phyloP scores from a whole-genome alignment of 1,140 invertebrate species.

The Papilio helenus region DNA sequence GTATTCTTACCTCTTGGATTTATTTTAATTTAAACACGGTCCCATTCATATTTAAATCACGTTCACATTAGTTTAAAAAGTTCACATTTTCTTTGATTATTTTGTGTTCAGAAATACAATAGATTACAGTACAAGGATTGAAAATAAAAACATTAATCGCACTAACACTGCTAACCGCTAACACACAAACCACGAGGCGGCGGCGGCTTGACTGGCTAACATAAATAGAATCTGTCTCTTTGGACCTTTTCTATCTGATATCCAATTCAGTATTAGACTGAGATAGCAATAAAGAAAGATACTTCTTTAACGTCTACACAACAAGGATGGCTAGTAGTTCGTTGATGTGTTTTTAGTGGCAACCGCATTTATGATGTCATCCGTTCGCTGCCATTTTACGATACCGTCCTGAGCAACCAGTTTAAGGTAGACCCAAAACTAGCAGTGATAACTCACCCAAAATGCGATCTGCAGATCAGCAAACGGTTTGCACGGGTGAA shows the following conservation, averaged over 20 bases:
- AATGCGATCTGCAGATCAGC: too few relatives aligned
- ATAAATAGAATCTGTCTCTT: slow-evolving; percentile 45
- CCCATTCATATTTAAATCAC: background rate
- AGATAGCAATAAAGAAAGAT: slow-evolving; percentile 3
- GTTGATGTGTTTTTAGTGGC: background rate
- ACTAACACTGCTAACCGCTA: background rate
- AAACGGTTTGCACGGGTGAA: too few relatives aligned
- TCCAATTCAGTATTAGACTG: slow-evolving; percentile 5
- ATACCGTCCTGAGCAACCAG: background rate
- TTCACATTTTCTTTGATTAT: slow-evolving; percentile 62
- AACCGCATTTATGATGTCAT: slow-evolving; percentile 14
- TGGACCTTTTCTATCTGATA: slow-evolving; percentile 41
- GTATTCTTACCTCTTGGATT: slow-evolving; percentile 33
- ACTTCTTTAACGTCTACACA: background rate
- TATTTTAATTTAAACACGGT: background rate
- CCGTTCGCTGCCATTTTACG: slow-evolving; percentile 12
- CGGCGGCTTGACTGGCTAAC: slow-evolving; percentile 44
- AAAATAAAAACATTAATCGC: background rate
- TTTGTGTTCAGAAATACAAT: slow-evolving; percentile 37
- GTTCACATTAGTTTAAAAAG: background rate
- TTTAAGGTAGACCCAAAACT: slow-evolving; percentile 11
- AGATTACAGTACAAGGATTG: slow-evolving; percentile 5
- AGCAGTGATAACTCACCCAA: too few relatives aligned
- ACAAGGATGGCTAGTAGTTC: slow-evolving; percentile 3
- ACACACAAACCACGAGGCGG: background rate